Conservation (phyloP, 2,113 vertebrate genomes). For the Phylloscopus whistleri region DNA sequence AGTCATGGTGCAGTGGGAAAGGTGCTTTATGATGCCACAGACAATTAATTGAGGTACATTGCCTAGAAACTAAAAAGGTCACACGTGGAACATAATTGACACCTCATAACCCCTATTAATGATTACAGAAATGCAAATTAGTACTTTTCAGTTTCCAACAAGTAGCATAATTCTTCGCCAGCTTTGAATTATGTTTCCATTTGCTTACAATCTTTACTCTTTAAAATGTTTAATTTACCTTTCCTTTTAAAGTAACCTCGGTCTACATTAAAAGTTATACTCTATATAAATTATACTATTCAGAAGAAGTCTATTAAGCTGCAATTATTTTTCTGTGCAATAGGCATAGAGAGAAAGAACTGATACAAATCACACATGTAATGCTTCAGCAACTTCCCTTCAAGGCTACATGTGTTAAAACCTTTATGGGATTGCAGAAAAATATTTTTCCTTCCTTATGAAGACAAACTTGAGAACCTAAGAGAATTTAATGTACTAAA, state of each 20-base stretch:
- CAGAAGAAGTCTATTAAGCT: not conserved
- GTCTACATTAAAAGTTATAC: not conserved
- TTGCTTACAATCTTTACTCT: conserved; percentile 59
- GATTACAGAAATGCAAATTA: conserved; percentile 72
- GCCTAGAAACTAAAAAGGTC: conserved; percentile 73
- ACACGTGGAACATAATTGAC: conserved; percentile 67
- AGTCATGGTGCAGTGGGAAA: conserved; percentile 54
- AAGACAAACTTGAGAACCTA: not conserved
- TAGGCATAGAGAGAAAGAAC: not conserved
- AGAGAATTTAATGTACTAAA: not conserved
- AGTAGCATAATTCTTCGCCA: conserved; percentile 50
- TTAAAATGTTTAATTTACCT: conserved; percentile 60
- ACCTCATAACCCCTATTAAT: conserved; percentile 69
- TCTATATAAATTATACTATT: not conserved
- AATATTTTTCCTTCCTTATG: not conserved
- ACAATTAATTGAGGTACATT: conserved; percentile 76
- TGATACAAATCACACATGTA: not conserved
- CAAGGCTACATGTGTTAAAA: not conserved
- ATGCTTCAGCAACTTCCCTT: not conserved
- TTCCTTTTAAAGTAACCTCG: not conserved
- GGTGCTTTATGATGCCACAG: conserved; percentile 72
- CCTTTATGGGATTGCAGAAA: not conserved
- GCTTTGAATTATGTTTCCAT: conserved; percentile 49
- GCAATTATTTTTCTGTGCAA: conserved; percentile 27
- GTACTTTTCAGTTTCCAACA: conserved; percentile 34